Base-by-base conservation (phyloP, 2,888 invertebrate species). In the Gandaritis pyraliata region DNA sequence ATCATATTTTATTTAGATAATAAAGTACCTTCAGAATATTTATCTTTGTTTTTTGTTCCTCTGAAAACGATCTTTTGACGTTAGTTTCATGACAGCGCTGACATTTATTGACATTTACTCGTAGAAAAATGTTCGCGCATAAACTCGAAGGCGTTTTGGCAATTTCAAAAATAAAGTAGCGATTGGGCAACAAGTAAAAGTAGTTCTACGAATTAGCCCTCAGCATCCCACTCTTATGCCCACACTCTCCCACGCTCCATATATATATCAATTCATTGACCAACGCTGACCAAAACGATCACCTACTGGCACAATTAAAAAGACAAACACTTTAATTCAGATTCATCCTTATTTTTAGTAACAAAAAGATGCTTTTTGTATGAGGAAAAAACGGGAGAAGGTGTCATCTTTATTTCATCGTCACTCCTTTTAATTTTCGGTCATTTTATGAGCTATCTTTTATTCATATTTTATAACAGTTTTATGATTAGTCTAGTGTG, bases 201-300 rank as follows among this genome's bases (percentile, higher is more conserved):
- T 80, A 79, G 76, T 79, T 75, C 71, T 73, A 58, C 30, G 55
- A 54, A 65, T 61, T 69, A 65, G 70, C 73, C 74, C 72, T 73
- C 64, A 41, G 67, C 54, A 29, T 64, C 79, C 87, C 79, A 84
- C 82, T 69, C 64, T 50, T 54, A 60, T 70, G 68, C 85, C 85
- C 80, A 83, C 85, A 72, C 76, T 55, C 16, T 30, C 61, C 58
- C 45, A 39, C 64, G 69, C 61, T 67, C 71, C 69, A 75, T 72
- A 73, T 73, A 72, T 72, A 30, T 76, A 74, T 66, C 65, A 55
- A 72, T 71, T 74, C 77, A 77, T 86, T 90, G 91, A 86, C 91
- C 91, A 89, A 82, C 58, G 66, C 81, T 81, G 80, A 72, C 88
- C 90, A 87, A 88, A 90, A 83, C 71, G 64, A 60, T 81, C 83